phyloP scores from a whole-genome alignment of 2,888 invertebrate genomes.

The Aethes cnicana region DNA sequence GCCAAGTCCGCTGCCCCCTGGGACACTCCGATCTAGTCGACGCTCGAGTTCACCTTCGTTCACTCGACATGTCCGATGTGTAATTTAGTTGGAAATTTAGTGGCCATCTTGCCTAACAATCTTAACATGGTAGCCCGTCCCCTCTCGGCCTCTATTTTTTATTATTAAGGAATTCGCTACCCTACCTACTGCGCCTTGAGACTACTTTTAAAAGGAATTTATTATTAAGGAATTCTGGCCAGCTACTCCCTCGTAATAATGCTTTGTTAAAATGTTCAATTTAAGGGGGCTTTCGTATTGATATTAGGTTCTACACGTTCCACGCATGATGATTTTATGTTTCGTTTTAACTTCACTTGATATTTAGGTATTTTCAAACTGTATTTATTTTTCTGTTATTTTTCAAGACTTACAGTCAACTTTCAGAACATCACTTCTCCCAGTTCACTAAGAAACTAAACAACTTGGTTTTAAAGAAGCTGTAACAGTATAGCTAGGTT shows the following conservation, averaged over 20 bases:
- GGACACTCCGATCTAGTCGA: conserved; percentile 42
- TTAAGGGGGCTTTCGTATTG: too few species aligned
- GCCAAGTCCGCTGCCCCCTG: conserved; percentile 51
- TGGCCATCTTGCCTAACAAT: conserved; percentile 38
- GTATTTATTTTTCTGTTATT: too few species aligned
- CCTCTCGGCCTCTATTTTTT: conserved; percentile 15
- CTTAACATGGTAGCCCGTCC: conserved; percentile 22
- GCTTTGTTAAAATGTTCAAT: neutral
- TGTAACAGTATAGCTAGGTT: too few species aligned
- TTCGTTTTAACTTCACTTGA: too few species aligned
- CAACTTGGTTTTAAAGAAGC: too few species aligned
- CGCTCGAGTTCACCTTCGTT: conserved; percentile 50
- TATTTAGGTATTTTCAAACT: too few species aligned
- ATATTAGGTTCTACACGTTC: too few species aligned
- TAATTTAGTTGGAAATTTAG: conserved; percentile 48
- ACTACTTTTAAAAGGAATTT: conserved; percentile 11
- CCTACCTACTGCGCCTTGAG: conserved; percentile 2
- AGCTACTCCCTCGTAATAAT: conserved; percentile 5
- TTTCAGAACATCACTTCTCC: too few species aligned
- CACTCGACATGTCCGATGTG: conserved; percentile 49
- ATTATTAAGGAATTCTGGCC: conserved; percentile 14
- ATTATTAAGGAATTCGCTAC: conserved; percentile 17
- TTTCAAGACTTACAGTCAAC: too few species aligned
- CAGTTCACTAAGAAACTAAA: too few species aligned
- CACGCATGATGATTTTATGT: too few species aligned